phyloP scores from a whole-genome alignment of 1,140 invertebrate genomes.

The Portunus trituberculatus region DNA sequence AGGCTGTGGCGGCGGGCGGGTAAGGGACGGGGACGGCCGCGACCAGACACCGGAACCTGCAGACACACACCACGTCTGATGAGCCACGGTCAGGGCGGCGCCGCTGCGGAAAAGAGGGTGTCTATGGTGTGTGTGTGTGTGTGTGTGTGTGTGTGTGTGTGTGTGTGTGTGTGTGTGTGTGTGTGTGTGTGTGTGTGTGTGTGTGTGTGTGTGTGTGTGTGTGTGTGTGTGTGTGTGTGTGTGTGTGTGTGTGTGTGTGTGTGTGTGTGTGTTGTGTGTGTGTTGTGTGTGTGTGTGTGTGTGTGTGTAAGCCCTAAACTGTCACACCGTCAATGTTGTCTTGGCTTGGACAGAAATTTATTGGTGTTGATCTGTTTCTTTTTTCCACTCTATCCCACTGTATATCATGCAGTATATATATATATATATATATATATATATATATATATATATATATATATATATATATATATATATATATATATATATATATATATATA shows the following conservation, averaged over 20 bases:
- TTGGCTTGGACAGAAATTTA: slow-evolving; percentile 6
- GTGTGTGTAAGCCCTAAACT: background rate
- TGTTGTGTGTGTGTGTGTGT: slow-evolving; percentile 11
- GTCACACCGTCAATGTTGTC: background rate
- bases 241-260: slow-evolving; percentile 20
- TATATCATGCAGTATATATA: too few relatives aligned
- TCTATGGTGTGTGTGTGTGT: background rate
- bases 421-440: background rate
- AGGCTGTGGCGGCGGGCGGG: background rate
- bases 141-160: background rate
- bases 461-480: slow-evolving; percentile 47
- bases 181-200: slow-evolving; percentile 20
- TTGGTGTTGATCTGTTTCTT: background rate
- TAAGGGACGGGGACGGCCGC: background rate
- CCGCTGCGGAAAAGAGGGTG: background rate
- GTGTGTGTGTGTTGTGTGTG: slow-evolving; percentile 20
- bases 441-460: slow-evolving; percentile 47
- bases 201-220: background rate
- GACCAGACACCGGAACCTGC: background rate
- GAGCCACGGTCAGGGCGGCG: background rate
- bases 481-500: slow-evolving; percentile 51
- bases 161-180: background rate
- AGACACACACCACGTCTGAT: background rate
- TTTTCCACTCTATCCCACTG: too few relatives aligned
- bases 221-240: slow-evolving; percentile 6